phyloP scores from a whole-genome alignment of 2,113 vertebrate species.

The Pundamilia nyererei region DNA sequence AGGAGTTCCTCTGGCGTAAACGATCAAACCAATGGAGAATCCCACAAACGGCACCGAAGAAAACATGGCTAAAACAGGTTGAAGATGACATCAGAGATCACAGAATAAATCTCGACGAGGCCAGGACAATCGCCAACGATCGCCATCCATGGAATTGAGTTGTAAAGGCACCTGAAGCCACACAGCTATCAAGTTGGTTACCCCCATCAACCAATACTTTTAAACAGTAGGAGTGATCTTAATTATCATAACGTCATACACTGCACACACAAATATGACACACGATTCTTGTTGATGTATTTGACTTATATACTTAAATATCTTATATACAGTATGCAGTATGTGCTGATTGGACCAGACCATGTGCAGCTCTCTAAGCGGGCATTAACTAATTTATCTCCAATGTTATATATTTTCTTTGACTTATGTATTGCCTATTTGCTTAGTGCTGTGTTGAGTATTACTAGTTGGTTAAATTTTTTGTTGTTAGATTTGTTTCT shows the following conservation, averaged over 20 bases:
- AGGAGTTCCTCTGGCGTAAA: background rate
- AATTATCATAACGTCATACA: background rate
- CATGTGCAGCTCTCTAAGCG: accelerated
- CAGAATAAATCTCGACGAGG: background rate
- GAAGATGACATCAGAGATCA: background rate
- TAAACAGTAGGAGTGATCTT: background rate
- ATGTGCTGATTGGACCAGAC: background rate
- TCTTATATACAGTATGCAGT: background rate
- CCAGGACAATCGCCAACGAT: background rate
- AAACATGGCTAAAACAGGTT: background rate
- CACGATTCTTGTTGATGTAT: background rate
- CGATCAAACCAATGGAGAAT: accelerated
- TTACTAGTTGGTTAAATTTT: background rate
- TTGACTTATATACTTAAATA: background rate
- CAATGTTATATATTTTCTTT: background rate
- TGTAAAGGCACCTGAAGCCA: background rate
- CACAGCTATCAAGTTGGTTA: background rate
- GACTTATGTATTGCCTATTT: background rate
- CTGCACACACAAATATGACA: background rate
- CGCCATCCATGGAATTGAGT: background rate
- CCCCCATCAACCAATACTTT: background rate
- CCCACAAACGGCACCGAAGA: background rate
- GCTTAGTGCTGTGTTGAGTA: background rate
- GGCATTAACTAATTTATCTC: background rate
- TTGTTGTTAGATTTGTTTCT: background rate